Evolutionary conservation across 2,113 vertebrate genomes (phyloP), one percentile per base, ranked within the genome.

Genomic region (Anoura caudifer): DNA sequence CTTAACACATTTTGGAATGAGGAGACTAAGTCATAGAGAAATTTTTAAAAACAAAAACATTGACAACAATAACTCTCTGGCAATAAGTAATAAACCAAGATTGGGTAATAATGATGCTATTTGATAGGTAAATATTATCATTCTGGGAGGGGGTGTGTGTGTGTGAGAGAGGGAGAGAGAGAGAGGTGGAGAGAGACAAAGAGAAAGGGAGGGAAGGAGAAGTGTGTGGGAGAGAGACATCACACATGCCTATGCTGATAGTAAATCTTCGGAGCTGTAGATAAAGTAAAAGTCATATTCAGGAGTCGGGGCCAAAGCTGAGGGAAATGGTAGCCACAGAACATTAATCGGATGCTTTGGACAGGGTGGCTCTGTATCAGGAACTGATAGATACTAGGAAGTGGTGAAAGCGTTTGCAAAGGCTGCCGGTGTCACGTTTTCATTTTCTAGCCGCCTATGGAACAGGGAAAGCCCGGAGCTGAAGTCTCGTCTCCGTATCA

Each of bases 401-500:
- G 36, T 33, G 52, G 3, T 76, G 24, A 90, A 2, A 65, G 1
- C 0, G 0, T 56, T 59, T 65, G 7, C 28, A 41, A 52, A 81
- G 8, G 3, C 9, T 63, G 84, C 76, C 36, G 47, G 26, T 2
- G 8, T 45, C 50, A 69, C 24, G 75, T 88, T 75, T 15, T 96
- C 89, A 93, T 96, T 45, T 22, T 47, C 22, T 41, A 85, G 75
- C 69, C 17, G 36, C 1, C 26, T 41, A 28, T 47, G 97, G 72
- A 97, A 96, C 95, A 94, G 9, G 14, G 79, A 63, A 88, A 82
- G 83, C 16, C 33, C 15, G 80, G 67, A 10, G 0, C 4, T 77
- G 73, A 95, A 87, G 87, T 65, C 67, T 86, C 87, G 54, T 54
- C 17, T 96, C 13, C 80, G 11, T 91, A 90, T 20, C 11, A 91